Percentiles rank a stretch among this genome's conserved stretches.
Evolutionary conservation across 2,113 vertebrate species (phyloP).

Genomic region (Strix aluco): DNA sequence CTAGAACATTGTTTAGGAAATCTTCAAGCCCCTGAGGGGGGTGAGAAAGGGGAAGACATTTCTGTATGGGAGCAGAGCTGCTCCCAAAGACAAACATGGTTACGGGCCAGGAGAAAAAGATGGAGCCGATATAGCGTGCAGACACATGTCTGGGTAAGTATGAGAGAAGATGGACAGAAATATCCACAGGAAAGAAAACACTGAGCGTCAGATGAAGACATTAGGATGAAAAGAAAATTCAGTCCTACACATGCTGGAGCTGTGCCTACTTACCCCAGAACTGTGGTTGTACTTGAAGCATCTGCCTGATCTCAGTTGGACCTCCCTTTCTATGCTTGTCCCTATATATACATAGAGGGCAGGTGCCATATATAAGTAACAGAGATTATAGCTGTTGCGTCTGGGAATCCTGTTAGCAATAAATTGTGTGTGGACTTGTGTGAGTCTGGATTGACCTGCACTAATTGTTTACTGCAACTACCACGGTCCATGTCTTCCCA

Average conservation of each 20-base stretch:
- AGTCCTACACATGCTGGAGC: not conserved
- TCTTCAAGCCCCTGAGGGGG: not conserved
- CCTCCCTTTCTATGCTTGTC: not conserved
- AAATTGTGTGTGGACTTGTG: not conserved
- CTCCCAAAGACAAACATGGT: not conserved
- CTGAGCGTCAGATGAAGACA: not conserved
- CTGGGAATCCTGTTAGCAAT: not conserved
- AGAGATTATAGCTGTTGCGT: not conserved
- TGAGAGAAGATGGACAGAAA: not conserved
- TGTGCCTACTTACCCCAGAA: not conserved
- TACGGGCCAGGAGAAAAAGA: not conserved
- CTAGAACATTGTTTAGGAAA: not conserved
- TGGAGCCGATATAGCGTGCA: not conserved
- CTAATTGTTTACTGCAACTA: not conserved
- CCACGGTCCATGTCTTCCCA: not conserved
- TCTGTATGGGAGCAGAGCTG: not conserved
- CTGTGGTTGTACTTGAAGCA: not conserved
- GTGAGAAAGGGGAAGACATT: not conserved
- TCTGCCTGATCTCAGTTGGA: not conserved
- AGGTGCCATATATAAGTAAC: not conserved
- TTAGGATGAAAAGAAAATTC: not conserved
- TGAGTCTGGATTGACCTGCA: not conserved
- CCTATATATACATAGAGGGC: not conserved
- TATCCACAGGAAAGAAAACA: not conserved
- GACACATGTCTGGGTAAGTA: not conserved